A percentile compares a stretch with the other conserved stretches of the same genome.
phyloP scores from a whole-genome alignment of 2,797 vertebrate genomes.

The Eidolon dupreanum region DNA sequence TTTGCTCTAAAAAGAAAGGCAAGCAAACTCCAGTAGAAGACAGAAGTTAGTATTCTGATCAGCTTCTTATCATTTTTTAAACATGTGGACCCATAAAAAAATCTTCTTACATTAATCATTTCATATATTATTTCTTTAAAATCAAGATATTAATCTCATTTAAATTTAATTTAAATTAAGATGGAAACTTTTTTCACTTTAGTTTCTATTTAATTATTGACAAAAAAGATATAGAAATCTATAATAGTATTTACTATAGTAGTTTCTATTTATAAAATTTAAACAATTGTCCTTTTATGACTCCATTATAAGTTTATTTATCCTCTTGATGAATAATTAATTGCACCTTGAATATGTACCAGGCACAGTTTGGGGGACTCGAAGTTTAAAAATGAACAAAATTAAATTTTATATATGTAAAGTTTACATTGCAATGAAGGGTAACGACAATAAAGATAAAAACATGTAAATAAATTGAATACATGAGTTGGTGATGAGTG shows the following conservation, averaged over 20 bases:
- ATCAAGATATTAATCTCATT: background rate
- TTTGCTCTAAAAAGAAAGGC: background rate
- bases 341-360: background rate
- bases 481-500: background rate
- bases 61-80: background rate
- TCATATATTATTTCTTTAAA: background rate
- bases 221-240: background rate
- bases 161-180: background rate
- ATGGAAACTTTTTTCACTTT: background rate
- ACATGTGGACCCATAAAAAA: background rate
- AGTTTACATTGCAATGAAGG: background rate
- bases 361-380: background rate
- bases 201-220: background rate
- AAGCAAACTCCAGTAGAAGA: background rate
- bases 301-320: background rate
- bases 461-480: background rate
- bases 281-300: background rate
- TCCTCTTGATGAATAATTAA: background rate
- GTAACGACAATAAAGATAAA: background rate
- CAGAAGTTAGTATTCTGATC: background rate
- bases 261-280: background rate
- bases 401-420: background rate
- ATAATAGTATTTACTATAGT: background rate
- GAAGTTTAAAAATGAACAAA: background rate
- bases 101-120: background rate